Evolutionary conservation across 2,113 vertebrate genomes (phyloP).

Genomic region (Ailuropoda melanoleuca): DNA sequence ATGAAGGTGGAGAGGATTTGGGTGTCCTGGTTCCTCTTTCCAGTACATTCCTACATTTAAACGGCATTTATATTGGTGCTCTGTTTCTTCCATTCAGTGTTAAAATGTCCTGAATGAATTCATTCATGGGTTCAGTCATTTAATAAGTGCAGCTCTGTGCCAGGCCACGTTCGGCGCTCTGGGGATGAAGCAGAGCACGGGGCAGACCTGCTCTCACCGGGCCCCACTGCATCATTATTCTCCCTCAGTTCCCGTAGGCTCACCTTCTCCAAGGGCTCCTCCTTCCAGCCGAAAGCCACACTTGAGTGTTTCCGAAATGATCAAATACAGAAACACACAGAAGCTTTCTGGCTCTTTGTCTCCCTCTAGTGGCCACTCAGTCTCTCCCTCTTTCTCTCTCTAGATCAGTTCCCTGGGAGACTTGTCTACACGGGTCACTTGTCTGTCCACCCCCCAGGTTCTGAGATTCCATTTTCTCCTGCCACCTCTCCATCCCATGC

Average conservation of each 20-base stretch:
- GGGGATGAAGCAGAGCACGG: not conserved
- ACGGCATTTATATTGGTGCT: not conserved
- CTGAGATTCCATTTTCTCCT: not conserved
- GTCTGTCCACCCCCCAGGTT: not conserved
- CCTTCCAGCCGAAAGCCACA: not conserved
- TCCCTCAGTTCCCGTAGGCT: not conserved
- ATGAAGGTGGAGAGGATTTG: not conserved
- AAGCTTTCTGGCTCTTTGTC: not conserved
- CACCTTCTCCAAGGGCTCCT: not conserved
- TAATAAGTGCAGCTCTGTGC: not conserved
- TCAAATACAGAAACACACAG: rapidly evolving
- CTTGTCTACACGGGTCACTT: not conserved
- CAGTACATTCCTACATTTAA: not conserved
- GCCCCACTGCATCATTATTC: rapidly evolving
- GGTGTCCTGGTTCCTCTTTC: not conserved
- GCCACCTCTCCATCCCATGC: not conserved
- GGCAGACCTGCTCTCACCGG: not conserved
- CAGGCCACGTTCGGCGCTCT: not conserved
- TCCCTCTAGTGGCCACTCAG: not conserved
- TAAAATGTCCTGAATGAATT: not conserved
- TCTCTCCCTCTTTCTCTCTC: not conserved
- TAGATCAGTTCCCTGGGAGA: not conserved
- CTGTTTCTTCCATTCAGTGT: not conserved
- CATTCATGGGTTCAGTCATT: not conserved
- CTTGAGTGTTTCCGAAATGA: too few species aligned